Percentiles rank a stretch among this genome's conserved stretches.
phyloP scores from a whole-genome alignment of 2,888 invertebrate genomes.

The Mimumesa dahlbomi region DNA sequence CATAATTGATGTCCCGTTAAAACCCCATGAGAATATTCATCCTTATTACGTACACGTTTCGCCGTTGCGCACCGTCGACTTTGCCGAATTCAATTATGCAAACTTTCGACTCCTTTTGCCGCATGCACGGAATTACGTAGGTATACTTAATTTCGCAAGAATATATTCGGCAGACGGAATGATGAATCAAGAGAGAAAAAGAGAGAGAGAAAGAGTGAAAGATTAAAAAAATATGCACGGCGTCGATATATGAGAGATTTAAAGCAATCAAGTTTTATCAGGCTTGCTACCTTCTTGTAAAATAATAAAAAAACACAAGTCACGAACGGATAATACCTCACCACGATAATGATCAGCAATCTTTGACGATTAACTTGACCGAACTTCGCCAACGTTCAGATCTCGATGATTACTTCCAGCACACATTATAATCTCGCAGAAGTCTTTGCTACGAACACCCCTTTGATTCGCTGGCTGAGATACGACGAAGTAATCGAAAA shows the following conservation, averaged over 20 bases:
- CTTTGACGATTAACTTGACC: conserved; percentile 35
- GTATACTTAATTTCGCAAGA: too few relatives aligned
- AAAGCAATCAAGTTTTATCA: not conserved
- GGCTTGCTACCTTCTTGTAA: not conserved
- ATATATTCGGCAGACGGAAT: too few relatives aligned
- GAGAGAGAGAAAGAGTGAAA: too few relatives aligned
- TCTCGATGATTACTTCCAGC: conserved; percentile 35
- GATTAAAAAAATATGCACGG: too few relatives aligned
- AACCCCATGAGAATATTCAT: not conserved
- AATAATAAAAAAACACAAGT: conserved; percentile 1
- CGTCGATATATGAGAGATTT: not conserved
- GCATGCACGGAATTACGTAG: too few relatives aligned
- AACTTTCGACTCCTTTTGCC: too few relatives aligned
- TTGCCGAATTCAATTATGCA: conserved; percentile 2
- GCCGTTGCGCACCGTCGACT: not conserved
- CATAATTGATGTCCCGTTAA: too few relatives aligned
- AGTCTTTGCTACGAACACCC: conserved; percentile 29
- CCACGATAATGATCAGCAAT: conserved; percentile 18
- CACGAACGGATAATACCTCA: conserved; percentile 36
- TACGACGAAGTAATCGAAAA: too few relatives aligned
- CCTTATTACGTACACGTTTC: not conserved
- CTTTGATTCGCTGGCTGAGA: too few relatives aligned
- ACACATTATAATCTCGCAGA: conserved; percentile 9
- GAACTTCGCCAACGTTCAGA: conserved; percentile 24
- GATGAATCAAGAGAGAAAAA: too few relatives aligned